phyloP scores from a whole-genome alignment of 2,888 invertebrate genomes.

The Synanthedon andrenaeformis region DNA sequence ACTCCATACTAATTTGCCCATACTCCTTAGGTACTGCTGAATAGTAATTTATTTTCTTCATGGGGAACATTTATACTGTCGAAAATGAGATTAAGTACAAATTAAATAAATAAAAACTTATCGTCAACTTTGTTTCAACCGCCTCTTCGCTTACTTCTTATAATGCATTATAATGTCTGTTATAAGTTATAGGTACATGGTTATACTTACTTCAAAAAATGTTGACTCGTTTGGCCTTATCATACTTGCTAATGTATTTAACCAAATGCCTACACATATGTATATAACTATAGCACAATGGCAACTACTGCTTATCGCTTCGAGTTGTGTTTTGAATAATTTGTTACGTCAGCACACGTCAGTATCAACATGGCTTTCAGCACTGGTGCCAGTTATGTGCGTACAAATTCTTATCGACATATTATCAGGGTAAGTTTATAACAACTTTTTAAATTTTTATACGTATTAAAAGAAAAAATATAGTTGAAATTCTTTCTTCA shows the following conservation, averaged over 20 bases:
- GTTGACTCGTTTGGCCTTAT: conserved; percentile 27
- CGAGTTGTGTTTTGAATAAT: conserved; percentile 9
- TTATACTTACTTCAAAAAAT: conserved; percentile 9
- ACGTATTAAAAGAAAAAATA: neutral
- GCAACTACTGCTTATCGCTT: neutral
- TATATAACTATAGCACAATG: too few relatives aligned
- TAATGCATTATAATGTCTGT: too few relatives aligned
- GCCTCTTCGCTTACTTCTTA: too few relatives aligned
- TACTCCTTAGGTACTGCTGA: too few relatives aligned
- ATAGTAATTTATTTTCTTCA: too few relatives aligned
- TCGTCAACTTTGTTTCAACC: too few relatives aligned
- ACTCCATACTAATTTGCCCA: too few relatives aligned
- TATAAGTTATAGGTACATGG: too few relatives aligned
- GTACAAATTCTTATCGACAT: conserved; percentile 27
- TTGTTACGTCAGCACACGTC: conserved; percentile 11
- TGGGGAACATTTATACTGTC: too few relatives aligned
- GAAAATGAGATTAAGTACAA: too few relatives aligned
- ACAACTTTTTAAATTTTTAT: conserved; percentile 1
- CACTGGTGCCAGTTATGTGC: conserved; percentile 38
- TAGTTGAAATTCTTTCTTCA: too few relatives aligned
- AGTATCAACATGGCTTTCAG: conserved; percentile 52
- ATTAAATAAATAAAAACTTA: too few relatives aligned
- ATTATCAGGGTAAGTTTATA: conserved; percentile 33
- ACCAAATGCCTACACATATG: conserved; percentile 7
- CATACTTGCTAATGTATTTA: conserved; percentile 39